Conservation (phyloP, 2,113 vertebrate species). For the Prolemur simus region DNA sequence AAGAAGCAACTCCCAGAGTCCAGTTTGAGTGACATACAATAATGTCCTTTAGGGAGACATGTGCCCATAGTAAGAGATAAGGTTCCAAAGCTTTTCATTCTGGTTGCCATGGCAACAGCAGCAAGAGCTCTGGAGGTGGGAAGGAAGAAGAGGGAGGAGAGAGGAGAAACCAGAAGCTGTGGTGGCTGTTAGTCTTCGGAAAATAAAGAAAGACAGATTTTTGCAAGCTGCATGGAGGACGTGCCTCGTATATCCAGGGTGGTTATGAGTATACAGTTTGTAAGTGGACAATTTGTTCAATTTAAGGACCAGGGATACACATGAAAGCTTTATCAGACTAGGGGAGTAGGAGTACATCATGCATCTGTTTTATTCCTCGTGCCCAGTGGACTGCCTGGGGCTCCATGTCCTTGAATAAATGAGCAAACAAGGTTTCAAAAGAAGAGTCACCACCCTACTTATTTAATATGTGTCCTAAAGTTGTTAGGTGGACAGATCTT, state of each 20-base stretch:
- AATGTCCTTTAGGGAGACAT: constrained; percentile 50
- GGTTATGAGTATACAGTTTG: not conserved
- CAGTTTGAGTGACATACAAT: constrained; percentile 47
- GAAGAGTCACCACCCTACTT: not conserved
- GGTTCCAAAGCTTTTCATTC: constrained; percentile 45
- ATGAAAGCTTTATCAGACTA: not conserved
- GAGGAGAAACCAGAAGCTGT: not conserved
- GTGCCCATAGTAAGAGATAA: constrained; percentile 51
- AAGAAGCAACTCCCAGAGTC: constrained; percentile 51
- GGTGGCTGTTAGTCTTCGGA: constrained; percentile 14
- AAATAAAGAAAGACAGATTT: constrained; percentile 47
- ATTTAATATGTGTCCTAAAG: not conserved
- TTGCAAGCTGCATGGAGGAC: not conserved
- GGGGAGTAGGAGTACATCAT: not conserved
- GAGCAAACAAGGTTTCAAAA: not conserved
- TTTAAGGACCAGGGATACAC: not conserved
- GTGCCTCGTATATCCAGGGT: not conserved
- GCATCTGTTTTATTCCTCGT: not conserved
- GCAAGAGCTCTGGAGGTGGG: constrained; percentile 10
- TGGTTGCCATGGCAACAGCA: constrained; percentile 54
- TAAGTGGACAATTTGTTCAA: constrained; percentile 14
- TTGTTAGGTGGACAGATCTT: not conserved
- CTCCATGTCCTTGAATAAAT: not conserved
- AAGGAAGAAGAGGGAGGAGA: constrained; percentile 1
- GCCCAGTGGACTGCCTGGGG: not conserved